These are phyloP conservation scores for Bombycilla garrulus DNA, from an alignment of 2,113 vertebrate species.

Conservation along the genomic window DNA sequence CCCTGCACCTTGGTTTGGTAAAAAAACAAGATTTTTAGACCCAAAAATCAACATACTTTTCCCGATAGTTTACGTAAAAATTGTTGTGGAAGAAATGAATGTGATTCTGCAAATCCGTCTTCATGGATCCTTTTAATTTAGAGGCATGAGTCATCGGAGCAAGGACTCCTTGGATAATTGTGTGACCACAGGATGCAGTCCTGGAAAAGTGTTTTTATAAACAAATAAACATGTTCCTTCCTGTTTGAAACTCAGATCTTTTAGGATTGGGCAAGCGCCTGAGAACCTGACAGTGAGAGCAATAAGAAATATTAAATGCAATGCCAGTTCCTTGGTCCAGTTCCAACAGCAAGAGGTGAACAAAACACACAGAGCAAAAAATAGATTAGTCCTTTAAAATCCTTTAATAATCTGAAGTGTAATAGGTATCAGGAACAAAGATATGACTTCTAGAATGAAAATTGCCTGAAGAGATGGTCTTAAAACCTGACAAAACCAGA, in stretches of 20 bases:
- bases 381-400: not conserved
- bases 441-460: not conserved
- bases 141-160: not conserved
- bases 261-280: not conserved
- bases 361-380: not conserved
- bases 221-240: constrained; percentile 62
- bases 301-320: not conserved
- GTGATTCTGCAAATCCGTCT: not conserved
- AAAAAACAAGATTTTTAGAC: not conserved
- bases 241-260: constrained; percentile 31
- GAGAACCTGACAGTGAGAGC: constrained; percentile 32
- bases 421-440: not conserved
- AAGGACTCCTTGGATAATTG: not conserved
- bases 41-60: not conserved
- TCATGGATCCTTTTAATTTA: constrained; percentile 44
- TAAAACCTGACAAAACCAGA: not conserved
- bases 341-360: not conserved
- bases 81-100: not conserved
- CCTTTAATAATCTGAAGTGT: not conserved
- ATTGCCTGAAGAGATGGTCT: not conserved
- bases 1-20: not conserved
- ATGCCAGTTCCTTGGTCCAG: not conserved
- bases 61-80: not conserved
- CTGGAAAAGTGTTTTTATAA: constrained; percentile 58
- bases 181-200: constrained; percentile 51